Percentiles rank a stretch among this genome's conserved stretches.
Conservation (phyloP, 2,113 vertebrate genomes). For the Myiozetetes cayanensis region DNA sequence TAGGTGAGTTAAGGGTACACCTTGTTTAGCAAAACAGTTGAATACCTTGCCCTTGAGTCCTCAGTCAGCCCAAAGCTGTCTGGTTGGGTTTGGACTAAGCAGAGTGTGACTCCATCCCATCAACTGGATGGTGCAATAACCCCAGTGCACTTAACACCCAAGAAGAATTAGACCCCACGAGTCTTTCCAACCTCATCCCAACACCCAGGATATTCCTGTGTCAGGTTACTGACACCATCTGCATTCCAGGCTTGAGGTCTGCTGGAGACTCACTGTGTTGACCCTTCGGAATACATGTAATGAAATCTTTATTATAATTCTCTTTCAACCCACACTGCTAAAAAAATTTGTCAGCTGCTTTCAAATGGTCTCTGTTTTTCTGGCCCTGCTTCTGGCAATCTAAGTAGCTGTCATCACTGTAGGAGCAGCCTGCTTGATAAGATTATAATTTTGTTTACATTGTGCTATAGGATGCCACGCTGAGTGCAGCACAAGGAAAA, state of each 20-base stretch:
- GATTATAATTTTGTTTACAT: constrained; percentile 79
- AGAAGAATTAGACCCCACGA: not conserved
- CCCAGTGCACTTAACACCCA: not conserved
- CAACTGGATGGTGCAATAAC: not conserved
- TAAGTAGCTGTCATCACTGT: constrained; percentile 58
- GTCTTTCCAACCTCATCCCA: not conserved
- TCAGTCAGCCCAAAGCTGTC: not conserved
- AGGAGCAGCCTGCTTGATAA: constrained; percentile 71
- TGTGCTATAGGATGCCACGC: constrained; percentile 69
- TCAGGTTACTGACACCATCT: not conserved
- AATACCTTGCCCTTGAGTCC: not conserved
- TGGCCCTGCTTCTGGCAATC: constrained; percentile 57
- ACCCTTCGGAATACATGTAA: constrained; percentile 30
- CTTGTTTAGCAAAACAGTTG: not conserved
- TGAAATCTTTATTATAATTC: constrained; percentile 63
- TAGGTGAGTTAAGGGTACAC: not conserved
- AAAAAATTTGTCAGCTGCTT: constrained; percentile 61
- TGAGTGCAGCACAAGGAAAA: constrained; percentile 60
- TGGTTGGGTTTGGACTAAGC: not conserved
- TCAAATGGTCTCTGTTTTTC: constrained; percentile 54
- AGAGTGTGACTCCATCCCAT: not conserved
- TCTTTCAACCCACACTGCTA: constrained; percentile 44
- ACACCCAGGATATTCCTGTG: not conserved
- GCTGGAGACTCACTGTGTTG: not conserved
- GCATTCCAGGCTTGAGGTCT: not conserved